A percentile compares a stretch with the other conserved stretches of the same genome.
Evolutionary conservation across 1,140 invertebrate species (phyloP).

Genomic region (Lordiphosa collinella): DNA sequence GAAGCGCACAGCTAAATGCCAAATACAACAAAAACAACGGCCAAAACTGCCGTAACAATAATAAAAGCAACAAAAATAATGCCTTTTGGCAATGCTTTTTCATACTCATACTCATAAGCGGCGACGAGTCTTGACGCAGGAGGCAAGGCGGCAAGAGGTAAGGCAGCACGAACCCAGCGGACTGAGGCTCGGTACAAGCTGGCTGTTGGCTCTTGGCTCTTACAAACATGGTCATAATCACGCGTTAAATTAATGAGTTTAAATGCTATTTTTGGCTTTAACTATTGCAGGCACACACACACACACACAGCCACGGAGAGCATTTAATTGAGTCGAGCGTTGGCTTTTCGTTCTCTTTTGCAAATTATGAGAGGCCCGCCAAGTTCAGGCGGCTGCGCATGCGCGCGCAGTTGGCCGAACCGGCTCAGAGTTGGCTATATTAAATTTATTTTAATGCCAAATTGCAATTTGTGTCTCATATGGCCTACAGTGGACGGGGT

Average conservation of each 20-base stretch:
- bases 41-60: conserved; percentile 25
- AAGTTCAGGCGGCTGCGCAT: conserved; percentile 62
- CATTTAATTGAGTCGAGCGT: conserved; percentile 53
- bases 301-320: conserved; percentile 21
- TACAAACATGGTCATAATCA: conserved; percentile 78
- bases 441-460: conserved; percentile 74
- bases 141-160: conserved; percentile 13
- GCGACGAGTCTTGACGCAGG: conserved; percentile 15
- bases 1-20: conserved; percentile 62
- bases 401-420: conserved; percentile 39
- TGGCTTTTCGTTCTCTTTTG: conserved; percentile 24
- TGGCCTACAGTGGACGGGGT: no score
- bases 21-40: conserved; percentile 33
- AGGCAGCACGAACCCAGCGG: conserved; percentile 40
- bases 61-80: conserved; percentile 63
- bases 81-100: conserved; percentile 69
- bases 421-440: conserved; percentile 60
- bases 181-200: conserved; percentile 17
- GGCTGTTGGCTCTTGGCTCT: conserved; percentile 23
- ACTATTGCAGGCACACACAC: conserved; percentile 68
- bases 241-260: conserved; percentile 79
- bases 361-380: conserved; percentile 68
- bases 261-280: conserved; percentile 78
- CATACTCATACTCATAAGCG: conserved; percentile 33
- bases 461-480: no score